These are phyloP conservation scores for Hemiscyllium ocellatum DNA, from an alignment of 2,113 vertebrate species.

Conservation along the genomic window DNA sequence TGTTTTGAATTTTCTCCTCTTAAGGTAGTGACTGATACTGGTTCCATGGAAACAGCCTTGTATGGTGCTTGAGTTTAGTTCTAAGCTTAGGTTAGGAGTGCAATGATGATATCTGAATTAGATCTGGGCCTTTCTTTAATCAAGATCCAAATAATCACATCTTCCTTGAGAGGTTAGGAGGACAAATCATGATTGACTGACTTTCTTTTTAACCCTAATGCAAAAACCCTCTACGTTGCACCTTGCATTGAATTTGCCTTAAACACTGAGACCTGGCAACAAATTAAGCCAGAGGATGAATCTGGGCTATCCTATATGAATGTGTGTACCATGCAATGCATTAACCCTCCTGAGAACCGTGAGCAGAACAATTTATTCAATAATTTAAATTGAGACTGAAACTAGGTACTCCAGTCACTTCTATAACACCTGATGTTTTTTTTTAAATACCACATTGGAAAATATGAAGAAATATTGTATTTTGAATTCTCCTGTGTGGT, in stretches of 20 bases:
- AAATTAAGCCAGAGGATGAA: not conserved
- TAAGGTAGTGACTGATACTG: slow-evolving; percentile 14
- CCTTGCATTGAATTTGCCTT: too few relatives aligned
- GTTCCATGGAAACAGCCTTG: not conserved
- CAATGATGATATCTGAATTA: not conserved
- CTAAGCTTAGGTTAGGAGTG: not conserved
- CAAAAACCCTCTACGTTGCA: not conserved
- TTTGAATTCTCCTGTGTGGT: not conserved
- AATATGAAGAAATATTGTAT: not conserved
- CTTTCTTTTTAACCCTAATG: not conserved
- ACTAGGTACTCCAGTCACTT: not conserved
- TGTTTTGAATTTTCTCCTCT: not conserved
- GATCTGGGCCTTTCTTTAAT: not conserved
- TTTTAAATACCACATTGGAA: not conserved
- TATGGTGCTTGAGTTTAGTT: not conserved
- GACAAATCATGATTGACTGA: not conserved
- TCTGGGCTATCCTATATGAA: not conserved
- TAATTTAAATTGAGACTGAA: not conserved
- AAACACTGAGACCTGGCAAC: not conserved
- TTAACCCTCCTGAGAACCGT: not conserved
- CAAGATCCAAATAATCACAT: not conserved
- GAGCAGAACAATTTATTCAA: not conserved
- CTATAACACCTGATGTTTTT: not conserved
- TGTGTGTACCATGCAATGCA: not conserved
- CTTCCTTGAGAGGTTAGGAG: not conserved